A percentile compares a stretch with the other conserved stretches of the same genome.
Evolutionary conservation across 2,113 vertebrate species (phyloP).

Genomic region (Myotis yumanensis): DNA sequence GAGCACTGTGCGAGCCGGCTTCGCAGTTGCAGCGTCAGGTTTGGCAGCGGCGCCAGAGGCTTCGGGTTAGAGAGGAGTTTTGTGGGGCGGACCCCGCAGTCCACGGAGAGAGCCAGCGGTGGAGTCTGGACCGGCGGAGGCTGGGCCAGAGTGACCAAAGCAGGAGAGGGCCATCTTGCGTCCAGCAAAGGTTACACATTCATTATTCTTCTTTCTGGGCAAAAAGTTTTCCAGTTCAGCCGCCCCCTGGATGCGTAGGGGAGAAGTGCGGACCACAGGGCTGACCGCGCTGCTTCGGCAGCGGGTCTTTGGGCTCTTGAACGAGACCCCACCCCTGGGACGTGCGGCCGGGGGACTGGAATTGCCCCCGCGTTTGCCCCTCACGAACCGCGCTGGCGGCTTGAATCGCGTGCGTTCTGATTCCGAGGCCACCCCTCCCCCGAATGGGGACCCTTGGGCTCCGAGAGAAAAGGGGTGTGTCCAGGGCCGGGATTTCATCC

Average conservation of each 20-base stretch:
- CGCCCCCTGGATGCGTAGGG: neutral
- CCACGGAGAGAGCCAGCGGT: too few relatives aligned
- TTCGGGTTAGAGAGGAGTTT: fast-evolving
- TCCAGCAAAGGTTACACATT: fast-evolving
- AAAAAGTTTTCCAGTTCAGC: neutral
- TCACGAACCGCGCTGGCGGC: neutral
- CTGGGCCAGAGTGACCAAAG: fast-evolving
- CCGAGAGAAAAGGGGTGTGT: neutral
- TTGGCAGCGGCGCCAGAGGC: fast-evolving
- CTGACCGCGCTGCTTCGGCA: fast-evolving
- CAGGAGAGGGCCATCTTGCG: too few relatives aligned
- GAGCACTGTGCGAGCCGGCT: neutral
- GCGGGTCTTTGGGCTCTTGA: neutral
- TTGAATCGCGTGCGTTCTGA: fast-evolving
- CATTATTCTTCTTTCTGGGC: neutral
- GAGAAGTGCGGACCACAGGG: neutral
- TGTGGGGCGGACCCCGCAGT: fast-evolving
- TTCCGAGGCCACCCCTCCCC: too few relatives aligned
- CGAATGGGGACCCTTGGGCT: neutral
- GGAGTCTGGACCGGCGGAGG: neutral
- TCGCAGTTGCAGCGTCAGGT: fast-evolving
- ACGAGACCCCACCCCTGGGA: too few relatives aligned
- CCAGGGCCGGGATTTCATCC: neutral
- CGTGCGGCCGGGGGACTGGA: fast-evolving
- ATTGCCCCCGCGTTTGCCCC: too few relatives aligned